These are phyloP conservation scores for Thereuonema tuberculata DNA, from an alignment of 1,140 invertebrate species.

Conservation along the genomic window DNA sequence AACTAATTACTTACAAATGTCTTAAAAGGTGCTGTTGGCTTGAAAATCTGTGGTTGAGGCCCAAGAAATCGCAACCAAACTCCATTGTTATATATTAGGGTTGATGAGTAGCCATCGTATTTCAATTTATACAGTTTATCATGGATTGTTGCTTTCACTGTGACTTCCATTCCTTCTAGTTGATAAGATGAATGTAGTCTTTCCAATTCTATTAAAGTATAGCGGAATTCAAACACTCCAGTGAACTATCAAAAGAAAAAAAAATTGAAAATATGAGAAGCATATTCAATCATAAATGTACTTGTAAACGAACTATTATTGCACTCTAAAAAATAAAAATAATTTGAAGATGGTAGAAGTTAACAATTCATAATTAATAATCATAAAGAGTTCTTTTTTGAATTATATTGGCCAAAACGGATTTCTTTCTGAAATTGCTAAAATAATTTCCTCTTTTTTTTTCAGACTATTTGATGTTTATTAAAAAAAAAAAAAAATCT, in stretches of 20 bases:
- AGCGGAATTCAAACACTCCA: constrained; percentile 69
- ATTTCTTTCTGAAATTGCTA: too few relatives aligned
- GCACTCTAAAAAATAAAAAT: neutral
- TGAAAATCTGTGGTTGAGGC: constrained; percentile 80
- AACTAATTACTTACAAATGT: constrained; percentile 46
- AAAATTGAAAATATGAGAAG: constrained; percentile 8
- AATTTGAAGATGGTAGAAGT: constrained; percentile 11
- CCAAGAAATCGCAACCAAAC: constrained; percentile 70
- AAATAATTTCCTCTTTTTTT: too few relatives aligned
- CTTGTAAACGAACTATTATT: neutral
- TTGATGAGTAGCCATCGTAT: constrained; percentile 64
- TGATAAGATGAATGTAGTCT: constrained; percentile 45
- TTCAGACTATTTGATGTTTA: too few relatives aligned
- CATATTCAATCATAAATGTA: neutral
- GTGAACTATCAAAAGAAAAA: constrained; percentile 49
- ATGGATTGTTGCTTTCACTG: constrained; percentile 73
- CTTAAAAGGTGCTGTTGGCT: constrained; percentile 76
- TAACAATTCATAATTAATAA: constrained; percentile 12
- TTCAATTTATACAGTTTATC: constrained; percentile 78
- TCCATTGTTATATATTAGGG: constrained; percentile 72
- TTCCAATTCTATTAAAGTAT: constrained; percentile 63
- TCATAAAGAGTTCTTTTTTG: constrained; percentile 5
- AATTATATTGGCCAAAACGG: too few relatives aligned
- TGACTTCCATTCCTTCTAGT: constrained; percentile 64
- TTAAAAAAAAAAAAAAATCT: too few relatives aligned